Percentiles rank a stretch among this genome's conserved stretches.
phyloP scores from a whole-genome alignment of 2,113 vertebrate genomes.

The Muntiacus muntjak region DNA sequence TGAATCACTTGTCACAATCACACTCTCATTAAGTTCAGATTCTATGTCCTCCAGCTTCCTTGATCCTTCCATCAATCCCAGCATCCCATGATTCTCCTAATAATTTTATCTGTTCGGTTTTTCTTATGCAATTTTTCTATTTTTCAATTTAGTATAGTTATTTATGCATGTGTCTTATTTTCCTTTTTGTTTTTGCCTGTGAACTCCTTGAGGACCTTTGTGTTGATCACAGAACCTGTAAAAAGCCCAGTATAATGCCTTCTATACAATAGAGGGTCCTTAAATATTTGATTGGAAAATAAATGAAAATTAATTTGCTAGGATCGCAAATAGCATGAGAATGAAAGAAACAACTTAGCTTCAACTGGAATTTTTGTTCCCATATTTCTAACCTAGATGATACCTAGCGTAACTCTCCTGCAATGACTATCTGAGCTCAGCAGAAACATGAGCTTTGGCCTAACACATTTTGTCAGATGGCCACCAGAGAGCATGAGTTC shows the following conservation, averaged over 20 bases:
- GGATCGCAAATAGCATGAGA: neutral
- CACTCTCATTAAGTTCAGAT: neutral
- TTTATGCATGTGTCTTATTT: neutral
- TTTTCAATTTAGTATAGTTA: neutral
- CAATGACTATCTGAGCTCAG: neutral
- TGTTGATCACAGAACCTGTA: neutral
- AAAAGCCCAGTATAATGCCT: neutral
- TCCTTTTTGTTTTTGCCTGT: neutral
- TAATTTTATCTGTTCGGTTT: neutral
- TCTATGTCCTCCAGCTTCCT: neutral
- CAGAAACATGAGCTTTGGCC: neutral
- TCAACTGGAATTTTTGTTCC: neutral
- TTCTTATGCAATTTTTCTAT: neutral
- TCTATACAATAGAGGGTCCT: neutral
- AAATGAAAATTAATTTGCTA: constrained; percentile 12
- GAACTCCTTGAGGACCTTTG: neutral
- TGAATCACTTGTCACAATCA: neutral
- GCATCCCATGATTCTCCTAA: neutral
- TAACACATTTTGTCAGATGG: neutral
- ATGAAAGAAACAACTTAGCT: neutral
- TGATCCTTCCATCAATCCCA: neutral
- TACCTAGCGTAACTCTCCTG: neutral
- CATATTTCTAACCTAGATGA: neutral
- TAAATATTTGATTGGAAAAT: constrained; percentile 42
- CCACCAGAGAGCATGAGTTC: neutral